These are phyloP conservation scores for Datnioides undecimradiatus DNA, from an alignment of 2,113 vertebrate genomes.

Conservation along the genomic window DNA sequence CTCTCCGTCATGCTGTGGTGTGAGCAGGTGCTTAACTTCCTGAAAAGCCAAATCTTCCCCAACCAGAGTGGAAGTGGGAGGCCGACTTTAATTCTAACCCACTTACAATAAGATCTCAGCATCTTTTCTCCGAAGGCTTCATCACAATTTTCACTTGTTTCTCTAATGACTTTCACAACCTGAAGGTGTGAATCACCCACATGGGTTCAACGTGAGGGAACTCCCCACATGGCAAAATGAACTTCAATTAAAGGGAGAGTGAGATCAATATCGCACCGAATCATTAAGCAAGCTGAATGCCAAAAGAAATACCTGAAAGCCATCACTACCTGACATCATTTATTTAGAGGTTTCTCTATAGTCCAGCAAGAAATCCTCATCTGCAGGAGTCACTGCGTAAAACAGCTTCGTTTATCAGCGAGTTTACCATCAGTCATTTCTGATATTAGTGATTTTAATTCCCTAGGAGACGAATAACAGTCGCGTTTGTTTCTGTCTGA, in stretches of 20 bases:
- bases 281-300: background rate
- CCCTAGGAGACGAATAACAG: background rate
- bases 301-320: background rate
- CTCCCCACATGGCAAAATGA: background rate
- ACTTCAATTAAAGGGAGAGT: background rate
- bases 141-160: constrained; percentile 8
- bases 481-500: background rate
- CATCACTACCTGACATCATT: background rate
- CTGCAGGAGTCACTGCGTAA: background rate
- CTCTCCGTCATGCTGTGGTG: too few relatives aligned
- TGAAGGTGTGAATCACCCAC: constrained; percentile 5
- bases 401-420: background rate
- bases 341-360: background rate
- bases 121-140: background rate
- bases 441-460: background rate
- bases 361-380: background rate
- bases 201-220: background rate
- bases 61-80: background rate
- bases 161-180: constrained; percentile 13
- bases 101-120: background rate
- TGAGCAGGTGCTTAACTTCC: too few relatives aligned
- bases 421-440: background rate
- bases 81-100: background rate
- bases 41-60: too few relatives aligned
- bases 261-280: constrained; percentile 6